Conservation (phyloP, 2,113 vertebrate genomes). For the Nycticorax nycticorax region DNA sequence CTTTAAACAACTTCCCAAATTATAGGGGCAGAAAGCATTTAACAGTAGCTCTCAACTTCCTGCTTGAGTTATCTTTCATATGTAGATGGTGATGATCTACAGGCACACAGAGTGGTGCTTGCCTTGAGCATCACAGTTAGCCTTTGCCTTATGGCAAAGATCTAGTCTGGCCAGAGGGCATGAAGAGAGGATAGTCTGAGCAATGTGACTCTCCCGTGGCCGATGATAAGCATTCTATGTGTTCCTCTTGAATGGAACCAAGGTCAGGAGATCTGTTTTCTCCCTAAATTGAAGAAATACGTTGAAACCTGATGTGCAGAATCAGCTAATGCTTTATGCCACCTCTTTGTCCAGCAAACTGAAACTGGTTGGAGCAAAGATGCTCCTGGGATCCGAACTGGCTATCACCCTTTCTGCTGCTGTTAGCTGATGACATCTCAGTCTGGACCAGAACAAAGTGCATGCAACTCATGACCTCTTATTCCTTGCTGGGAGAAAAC, state of each 20-base stretch:
- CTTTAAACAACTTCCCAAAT: not conserved
- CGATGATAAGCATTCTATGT: not conserved
- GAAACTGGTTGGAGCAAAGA: not conserved
- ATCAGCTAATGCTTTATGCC: not conserved
- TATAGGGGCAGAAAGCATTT: not conserved
- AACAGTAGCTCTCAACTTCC: not conserved
- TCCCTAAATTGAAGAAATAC: not conserved
- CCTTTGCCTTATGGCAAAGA: not conserved
- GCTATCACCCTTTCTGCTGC: not conserved
- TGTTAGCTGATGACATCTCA: not conserved
- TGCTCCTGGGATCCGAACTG: not conserved
- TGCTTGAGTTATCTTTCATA: not conserved
- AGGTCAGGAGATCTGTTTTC: not conserved
- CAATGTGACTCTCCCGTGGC: not conserved
- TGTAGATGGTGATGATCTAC: not conserved
- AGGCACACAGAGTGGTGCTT: not conserved
- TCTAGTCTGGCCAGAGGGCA: not conserved
- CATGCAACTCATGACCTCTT: not conserved
- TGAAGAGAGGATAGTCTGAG: not conserved
- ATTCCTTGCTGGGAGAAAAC: not conserved
- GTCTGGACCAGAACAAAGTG: not conserved
- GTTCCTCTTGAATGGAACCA: not conserved
- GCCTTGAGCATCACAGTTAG: not conserved
- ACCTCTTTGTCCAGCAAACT: not conserved
- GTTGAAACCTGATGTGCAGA: not conserved